Base-by-base conservation (phyloP, 1,140 invertebrate species). In the Drosophila setifemur region DNA sequence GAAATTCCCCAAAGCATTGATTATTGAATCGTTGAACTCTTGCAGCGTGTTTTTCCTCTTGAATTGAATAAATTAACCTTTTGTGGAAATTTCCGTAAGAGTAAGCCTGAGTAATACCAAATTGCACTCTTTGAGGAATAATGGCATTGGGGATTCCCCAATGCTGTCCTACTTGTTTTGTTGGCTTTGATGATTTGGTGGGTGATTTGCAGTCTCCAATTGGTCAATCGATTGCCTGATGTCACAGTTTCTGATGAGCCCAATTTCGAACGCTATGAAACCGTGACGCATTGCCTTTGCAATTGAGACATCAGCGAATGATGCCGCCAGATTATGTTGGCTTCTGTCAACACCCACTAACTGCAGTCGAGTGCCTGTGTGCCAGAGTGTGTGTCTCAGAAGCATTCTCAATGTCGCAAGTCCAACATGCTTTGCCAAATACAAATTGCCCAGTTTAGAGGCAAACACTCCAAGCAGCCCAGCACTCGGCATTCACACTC, bases 181-280 rank as follows among this genome's bases (percentile, higher is more conserved):
- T 58, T 4, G 31, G 5, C 16, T 23, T 12, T n/a, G 5, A 31
- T 12, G 8, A 33, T 14, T 33, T 21, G 1, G 4, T 9, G 2
- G 7, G 0, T 40, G 26, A 49, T 40, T 63, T 39, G 33, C 25
- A n/a, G 23, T 23, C 31, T 21, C 9, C 8, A 64, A 39, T 66
- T 66, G 25, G 58, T 29, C 61, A 66, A 66, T 66, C 61, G 43
- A 49, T 63, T 33, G 44, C 57, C 49, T 48, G 49, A 14, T 64
- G 43, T 49, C 57, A 64, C 40, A 61, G 29, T 39, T 25, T 39
- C 37, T 44, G 33, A 67, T 66, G 58, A 40, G 47, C 37, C 37
- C 14, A 49, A 58, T 75, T 75, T 48, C 29, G 39, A 31, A 19
- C 37, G 76, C 50, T 42, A 81, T 72, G 64, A 74, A 81, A 33